Evolutionary conservation across 2,113 vertebrate genomes (phyloP).

Genomic region (Tiliqua scincoides): DNA sequence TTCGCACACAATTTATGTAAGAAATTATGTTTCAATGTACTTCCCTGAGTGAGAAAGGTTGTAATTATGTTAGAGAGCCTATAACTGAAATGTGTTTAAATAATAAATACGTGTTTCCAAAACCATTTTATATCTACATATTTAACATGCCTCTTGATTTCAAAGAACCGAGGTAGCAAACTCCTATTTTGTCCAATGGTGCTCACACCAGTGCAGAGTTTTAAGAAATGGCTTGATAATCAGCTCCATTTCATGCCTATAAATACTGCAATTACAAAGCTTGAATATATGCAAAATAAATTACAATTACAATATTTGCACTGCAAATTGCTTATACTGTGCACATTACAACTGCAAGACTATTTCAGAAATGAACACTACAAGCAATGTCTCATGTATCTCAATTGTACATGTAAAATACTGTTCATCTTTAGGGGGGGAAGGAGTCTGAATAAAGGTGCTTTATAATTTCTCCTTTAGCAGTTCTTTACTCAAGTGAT

Average conservation of each 20-base stretch:
- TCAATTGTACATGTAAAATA: neutral
- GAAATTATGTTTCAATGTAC: slow-evolving; percentile 73
- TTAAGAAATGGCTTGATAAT: slow-evolving; percentile 35
- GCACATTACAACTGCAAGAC: slow-evolving; percentile 43
- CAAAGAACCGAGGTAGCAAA: neutral
- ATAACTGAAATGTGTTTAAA: slow-evolving; percentile 72
- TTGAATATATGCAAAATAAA: slow-evolving; percentile 70
- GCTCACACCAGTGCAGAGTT: neutral
- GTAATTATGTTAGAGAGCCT: slow-evolving; percentile 73
- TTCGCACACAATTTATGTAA: slow-evolving; percentile 67
- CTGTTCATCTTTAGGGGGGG: neutral
- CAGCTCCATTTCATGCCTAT: slow-evolving; percentile 69
- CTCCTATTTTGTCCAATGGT: slow-evolving; percentile 7
- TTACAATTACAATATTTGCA: slow-evolving; percentile 72
- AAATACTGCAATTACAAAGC: slow-evolving; percentile 74
- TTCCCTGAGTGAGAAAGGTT: slow-evolving; percentile 67
- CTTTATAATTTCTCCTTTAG: neutral
- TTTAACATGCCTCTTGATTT: slow-evolving; percentile 53
- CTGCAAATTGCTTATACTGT: slow-evolving; percentile 69
- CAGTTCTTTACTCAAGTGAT: neutral
- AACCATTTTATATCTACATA: slow-evolving; percentile 67
- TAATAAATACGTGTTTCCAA: slow-evolving; percentile 71
- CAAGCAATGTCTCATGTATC: neutral
- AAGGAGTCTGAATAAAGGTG: neutral
- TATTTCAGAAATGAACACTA: slow-evolving; percentile 39